Percentiles rank a stretch among this genome's conserved stretches.
Conservation (phyloP, 2,113 vertebrate genomes). For the Paramormyrops kingsleyae region DNA sequence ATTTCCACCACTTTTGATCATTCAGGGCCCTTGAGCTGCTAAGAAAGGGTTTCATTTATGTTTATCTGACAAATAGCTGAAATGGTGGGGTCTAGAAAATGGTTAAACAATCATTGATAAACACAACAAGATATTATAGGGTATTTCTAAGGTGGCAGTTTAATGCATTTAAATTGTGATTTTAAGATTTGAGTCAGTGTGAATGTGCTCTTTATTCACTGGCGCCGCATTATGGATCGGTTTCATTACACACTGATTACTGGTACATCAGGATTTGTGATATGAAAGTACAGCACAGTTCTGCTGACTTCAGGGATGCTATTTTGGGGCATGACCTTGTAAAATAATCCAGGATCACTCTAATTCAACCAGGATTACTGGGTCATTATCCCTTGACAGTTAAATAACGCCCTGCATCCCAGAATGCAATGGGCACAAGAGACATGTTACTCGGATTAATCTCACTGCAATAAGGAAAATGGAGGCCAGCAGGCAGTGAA, state of each 20-base stretch:
- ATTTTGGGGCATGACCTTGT: constrained; percentile 59
- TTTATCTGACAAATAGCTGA: neutral
- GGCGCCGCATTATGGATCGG: neutral
- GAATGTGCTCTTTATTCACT: neutral
- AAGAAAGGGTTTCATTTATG: neutral
- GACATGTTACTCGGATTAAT: constrained; percentile 23
- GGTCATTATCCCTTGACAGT: constrained; percentile 37
- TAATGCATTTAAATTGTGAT: neutral
- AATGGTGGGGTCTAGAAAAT: neutral
- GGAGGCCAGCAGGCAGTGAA: neutral
- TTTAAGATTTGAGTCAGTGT: neutral
- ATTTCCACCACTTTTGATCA: neutral
- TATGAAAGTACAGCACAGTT: constrained; percentile 29
- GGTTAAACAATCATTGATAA: neutral
- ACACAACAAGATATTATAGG: neutral
- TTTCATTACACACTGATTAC: constrained; percentile 24
- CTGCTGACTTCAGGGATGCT: constrained; percentile 46
- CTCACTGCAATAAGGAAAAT: neutral
- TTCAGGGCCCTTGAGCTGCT: neutral
- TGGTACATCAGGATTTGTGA: constrained; percentile 22
- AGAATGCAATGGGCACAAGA: neutral
- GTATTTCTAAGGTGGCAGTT: neutral
- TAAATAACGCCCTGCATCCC: constrained; percentile 21
- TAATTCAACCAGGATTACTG: constrained; percentile 61
- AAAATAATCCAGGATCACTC: constrained; percentile 59